Base-by-base conservation (phyloP, 2,888 invertebrate genomes). In the Prionchulus punctatus region DNA sequence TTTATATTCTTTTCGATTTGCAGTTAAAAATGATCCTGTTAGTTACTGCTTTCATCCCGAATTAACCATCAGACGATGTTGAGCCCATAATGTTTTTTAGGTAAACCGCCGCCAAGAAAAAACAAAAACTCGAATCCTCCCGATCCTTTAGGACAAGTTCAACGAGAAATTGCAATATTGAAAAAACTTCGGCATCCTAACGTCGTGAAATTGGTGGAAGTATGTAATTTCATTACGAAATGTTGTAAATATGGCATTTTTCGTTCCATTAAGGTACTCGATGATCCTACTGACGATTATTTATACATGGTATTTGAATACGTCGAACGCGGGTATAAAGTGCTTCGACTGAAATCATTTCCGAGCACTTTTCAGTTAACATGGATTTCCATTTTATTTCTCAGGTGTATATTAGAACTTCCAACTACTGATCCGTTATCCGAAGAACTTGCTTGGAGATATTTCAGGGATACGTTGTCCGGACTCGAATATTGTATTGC, bases 141-240 rank as follows among this genome's bases (percentile, higher is more conserved):
- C 52, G 67, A 78, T 63, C 94, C 94, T 0, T 75, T 96, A 61
- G 87, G 88, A 61, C 78, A 86, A 66, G 87, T 96, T 18, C 90
- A 96, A 76, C 77, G 87, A 51, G 96, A 96, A 76, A 96, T 96
- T 57, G 94, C 96, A 12, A 85, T 96, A 63, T 78, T 96, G 62
- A 96, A 94, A 76, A 96, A 96, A 71, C 78, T 96, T 56, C 86
- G 90, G 72, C 96, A 96, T 72, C 91, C 92, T 0, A 94, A 96
- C 73, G 85, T 96, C 43, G 94, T 96, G 15, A 90, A 90, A 71
- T 78, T 96, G 57, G 83, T 91, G 18, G 92, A 92, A 77, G 77
- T 77, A 2, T n/a, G n/a, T n/a, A n/a, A n/a, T n/a, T n/a, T n/a
- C n/a, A n/a, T n/a, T n/a, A n/a, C n/a, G n/a, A n/a, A n/a, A n/a